A percentile compares a stretch with the other conserved stretches of the same genome.
Evolutionary conservation across 2,888 invertebrate species (phyloP).

Genomic region (Capitulum mitella): DNA sequence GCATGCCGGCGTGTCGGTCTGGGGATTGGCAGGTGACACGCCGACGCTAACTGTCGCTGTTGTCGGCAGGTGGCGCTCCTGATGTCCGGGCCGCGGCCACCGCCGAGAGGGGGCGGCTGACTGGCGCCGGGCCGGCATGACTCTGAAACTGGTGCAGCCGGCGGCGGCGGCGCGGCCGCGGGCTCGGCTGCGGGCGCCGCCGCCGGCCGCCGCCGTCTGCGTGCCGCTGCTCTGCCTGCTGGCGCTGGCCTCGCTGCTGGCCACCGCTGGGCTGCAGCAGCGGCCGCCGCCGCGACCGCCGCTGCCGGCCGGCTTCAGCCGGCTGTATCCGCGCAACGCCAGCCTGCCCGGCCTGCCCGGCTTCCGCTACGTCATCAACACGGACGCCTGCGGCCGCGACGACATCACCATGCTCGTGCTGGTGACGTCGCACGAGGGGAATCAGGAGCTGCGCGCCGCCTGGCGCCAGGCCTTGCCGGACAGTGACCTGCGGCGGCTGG

Average conservation of each 20-base stretch:
- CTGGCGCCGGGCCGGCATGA: background rate
- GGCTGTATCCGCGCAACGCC: conserved; percentile 26
- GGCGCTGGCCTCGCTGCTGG: background rate
- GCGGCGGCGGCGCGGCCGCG: background rate
- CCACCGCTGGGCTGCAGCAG: background rate
- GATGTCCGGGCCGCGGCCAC: too few relatives aligned
- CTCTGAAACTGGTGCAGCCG: background rate
- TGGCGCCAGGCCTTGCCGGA: conserved; percentile 59
- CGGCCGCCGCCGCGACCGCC: background rate
- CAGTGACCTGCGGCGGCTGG: conserved; percentile 52
- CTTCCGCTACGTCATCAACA: conserved; percentile 39
- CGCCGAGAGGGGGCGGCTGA: background rate
- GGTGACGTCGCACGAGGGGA: conserved; percentile 68
- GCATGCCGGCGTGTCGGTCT: too few relatives aligned
- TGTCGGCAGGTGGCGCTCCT: too few relatives aligned
- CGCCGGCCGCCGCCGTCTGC: background rate
- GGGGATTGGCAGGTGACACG: too few relatives aligned
- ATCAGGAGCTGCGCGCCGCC: conserved; percentile 60
- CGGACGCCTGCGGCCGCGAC: conserved; percentile 37
- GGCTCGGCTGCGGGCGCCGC: background rate
- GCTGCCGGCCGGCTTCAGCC: conserved; percentile 13
- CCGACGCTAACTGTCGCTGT: too few relatives aligned
- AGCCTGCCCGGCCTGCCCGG: conserved; percentile 35
- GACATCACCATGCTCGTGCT: conserved; percentile 43
- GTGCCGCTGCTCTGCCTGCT: background rate